A percentile compares a stretch with the other conserved stretches of the same genome.
Evolutionary conservation across 2,888 invertebrate species (phyloP).

Genomic region (Orthonevra nobilis): DNA sequence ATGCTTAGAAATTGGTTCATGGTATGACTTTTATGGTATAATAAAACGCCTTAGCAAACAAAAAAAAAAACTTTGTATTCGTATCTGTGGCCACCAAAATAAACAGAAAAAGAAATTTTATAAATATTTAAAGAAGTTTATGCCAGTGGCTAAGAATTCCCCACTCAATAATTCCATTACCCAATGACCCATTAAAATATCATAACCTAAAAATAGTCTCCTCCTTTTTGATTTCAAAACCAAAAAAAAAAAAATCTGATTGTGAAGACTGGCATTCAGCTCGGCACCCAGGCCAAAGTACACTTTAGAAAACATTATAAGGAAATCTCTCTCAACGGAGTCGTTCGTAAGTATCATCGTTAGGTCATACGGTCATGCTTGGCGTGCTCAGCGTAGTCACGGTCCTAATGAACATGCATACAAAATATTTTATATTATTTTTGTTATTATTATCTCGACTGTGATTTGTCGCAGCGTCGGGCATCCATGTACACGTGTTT

Average conservation of each 20-base stretch:
- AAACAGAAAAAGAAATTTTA: conserved; percentile 15
- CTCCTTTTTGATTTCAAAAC: not conserved
- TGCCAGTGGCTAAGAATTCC: too few species aligned
- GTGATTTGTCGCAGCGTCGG: conserved; percentile 17
- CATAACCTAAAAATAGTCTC: not conserved
- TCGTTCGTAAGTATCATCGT: not conserved
- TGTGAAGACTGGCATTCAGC: conserved; percentile 1
- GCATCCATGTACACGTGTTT: conserved; percentile 17
- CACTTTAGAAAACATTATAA: not conserved
- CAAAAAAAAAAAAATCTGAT: not conserved
- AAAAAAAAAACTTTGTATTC: too few species aligned
- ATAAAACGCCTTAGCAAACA: too few species aligned
- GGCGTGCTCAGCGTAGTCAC: conserved; percentile 28
- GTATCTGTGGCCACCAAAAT: not conserved
- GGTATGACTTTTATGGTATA: too few species aligned
- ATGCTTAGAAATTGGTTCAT: too few species aligned
- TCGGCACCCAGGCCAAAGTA: not conserved
- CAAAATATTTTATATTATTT: not conserved
- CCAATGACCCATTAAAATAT: conserved; percentile 18
- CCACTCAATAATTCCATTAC: conserved; percentile 25
- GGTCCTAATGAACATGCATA: not conserved
- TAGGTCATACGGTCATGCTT: conserved; percentile 18
- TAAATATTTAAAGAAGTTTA: too few species aligned
- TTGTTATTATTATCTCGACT: conserved; percentile 10
- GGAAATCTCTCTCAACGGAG: not conserved